Base-by-base conservation (phyloP, 1,140 invertebrate genomes). In the Bombus vancouverensis region DNA sequence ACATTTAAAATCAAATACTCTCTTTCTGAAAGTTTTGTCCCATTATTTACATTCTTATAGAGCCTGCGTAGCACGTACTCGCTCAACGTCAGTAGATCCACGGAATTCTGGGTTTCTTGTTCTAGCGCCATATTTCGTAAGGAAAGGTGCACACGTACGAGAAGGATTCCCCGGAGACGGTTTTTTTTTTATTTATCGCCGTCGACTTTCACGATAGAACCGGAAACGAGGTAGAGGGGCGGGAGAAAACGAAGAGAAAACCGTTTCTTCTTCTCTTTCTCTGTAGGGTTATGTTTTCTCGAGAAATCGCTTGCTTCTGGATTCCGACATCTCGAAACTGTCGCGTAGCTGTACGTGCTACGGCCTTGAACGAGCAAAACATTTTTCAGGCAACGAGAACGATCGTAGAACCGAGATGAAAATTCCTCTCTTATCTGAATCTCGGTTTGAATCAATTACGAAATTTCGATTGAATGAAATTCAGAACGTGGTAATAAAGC, bases 151-250 rank as follows among this genome's bases (percentile, higher is more conserved):
- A 34, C 84, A 81, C 84, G 79, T 85, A 85, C 71, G 37, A 28
- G 77, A 80, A 80, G 76, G 77, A 85, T 85, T 85, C 84, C 71
- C 71, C 22, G 2, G 84, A 59, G 84, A 70, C n/a, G 79, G 28
- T 85, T 85, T 85, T 85, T 71, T 85, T 85, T 85, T 85, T 85
- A 85, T 85, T 85, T 85, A 85, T 85, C 84, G 71, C 72, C 84
- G 42, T 81, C 83, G 77, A 85, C 28, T 80, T 62, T 39, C 39
- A 47, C 66, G 76, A 39, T 44, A 53, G 47, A 47, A 77, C 44
- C 34, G 22, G 9, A 39, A 9, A 73, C 6, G 25, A 9, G 13
- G 74, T 53, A 76, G 22, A 59, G 47, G 47, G 47, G 18, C 47
- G 47, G 6, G 47, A 53, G 47, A 28, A 42, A 37, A 44, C 12